Conservation (phyloP, 2,113 vertebrate genomes). For the Seriola aureovittata region DNA sequence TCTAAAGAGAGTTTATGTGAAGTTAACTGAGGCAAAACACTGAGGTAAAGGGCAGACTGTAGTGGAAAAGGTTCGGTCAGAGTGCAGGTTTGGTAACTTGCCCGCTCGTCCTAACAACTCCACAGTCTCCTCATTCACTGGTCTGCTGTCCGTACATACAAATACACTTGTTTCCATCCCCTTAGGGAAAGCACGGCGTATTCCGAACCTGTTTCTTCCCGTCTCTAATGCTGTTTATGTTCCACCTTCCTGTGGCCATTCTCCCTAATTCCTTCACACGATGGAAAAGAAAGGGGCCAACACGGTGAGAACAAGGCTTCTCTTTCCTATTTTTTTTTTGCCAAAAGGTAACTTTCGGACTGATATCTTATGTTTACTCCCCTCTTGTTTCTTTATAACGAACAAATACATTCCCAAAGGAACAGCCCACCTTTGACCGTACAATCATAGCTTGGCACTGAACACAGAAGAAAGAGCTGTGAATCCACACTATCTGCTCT, state of each 20-base stretch:
- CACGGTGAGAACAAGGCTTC: conserved; percentile 31
- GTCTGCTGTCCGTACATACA: conserved; percentile 32
- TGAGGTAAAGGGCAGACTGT: background rate
- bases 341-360: conserved; percentile 47
- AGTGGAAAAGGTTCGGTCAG: conserved; percentile 39
- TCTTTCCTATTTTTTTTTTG: conserved; percentile 27
- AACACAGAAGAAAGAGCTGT: conserved; percentile 36
- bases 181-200: conserved; percentile 17
- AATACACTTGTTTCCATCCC: conserved; percentile 47
- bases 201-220: conserved; percentile 44
- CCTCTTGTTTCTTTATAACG: conserved; percentile 19
- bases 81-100: conserved; percentile 30
- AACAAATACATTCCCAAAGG: conserved; percentile 49
- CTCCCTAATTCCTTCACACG: conserved; percentile 53
- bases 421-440: conserved; percentile 57
- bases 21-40: conserved; percentile 35
- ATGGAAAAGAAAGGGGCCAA: conserved; percentile 32
- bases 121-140: conserved; percentile 55
- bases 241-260: conserved; percentile 46
- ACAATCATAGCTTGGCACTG: conserved; percentile 40
- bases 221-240: conserved; percentile 44
- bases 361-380: conserved; percentile 46
- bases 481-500: conserved; percentile 63
- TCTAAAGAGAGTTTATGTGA: conserved; percentile 30
- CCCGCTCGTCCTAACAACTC: conserved; percentile 31